phyloP scores from a whole-genome alignment of 2,888 invertebrate species.

The Andricus curvator region DNA sequence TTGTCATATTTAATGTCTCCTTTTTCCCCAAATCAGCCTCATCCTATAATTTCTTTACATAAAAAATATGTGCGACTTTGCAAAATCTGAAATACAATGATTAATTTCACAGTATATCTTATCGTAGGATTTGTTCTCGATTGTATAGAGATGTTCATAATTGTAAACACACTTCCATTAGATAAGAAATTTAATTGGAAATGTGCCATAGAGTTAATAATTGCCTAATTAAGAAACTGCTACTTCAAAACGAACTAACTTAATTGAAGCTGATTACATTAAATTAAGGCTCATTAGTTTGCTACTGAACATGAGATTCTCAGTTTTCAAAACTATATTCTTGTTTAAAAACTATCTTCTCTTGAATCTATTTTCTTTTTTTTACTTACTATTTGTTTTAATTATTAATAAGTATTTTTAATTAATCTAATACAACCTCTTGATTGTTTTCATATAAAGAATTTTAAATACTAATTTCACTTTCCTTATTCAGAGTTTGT shows the following conservation, averaged over 20 bases:
- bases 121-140: too few species aligned
- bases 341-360: background rate
- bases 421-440: background rate
- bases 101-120: too few species aligned
- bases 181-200: constrained; percentile 2
- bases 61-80: too few species aligned
- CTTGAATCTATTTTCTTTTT: background rate
- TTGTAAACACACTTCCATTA: background rate
- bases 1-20: too few species aligned
- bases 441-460: background rate
- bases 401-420: too few species aligned
- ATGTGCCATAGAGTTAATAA: constrained; percentile 3
- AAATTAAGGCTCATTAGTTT: constrained; percentile 13
- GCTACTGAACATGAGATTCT: constrained; percentile 4
- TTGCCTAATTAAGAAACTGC: constrained; percentile 10
- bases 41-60: too few species aligned
- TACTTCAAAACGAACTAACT: constrained; percentile 23
- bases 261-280: constrained; percentile 28
- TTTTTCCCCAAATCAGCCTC: too few species aligned
- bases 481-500: too few species aligned
- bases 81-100: too few species aligned
- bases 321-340: background rate
- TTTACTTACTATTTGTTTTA: background rate
- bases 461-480: background rate
- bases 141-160: background rate